Conservation (phyloP, 2,797 vertebrate species). For the Cyprinodon diabolis region DNA sequence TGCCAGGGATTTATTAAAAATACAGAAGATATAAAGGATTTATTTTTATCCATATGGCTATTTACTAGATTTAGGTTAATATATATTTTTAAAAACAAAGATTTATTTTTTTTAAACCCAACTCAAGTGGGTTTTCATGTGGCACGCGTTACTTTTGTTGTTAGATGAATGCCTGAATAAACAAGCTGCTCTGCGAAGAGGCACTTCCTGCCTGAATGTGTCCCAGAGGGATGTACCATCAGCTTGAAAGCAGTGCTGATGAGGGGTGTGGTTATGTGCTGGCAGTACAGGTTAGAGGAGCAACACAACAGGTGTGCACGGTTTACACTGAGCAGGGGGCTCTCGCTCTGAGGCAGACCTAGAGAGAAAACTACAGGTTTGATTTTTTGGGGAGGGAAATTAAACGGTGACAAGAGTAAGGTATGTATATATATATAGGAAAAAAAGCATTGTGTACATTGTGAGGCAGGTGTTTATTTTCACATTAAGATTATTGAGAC, state of each 20-base stretch:
- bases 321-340: slow-evolving; percentile 35
- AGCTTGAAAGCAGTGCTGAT: slow-evolving; percentile 48
- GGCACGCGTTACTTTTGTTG: background rate
- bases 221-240: slow-evolving; percentile 19
- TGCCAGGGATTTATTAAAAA: background rate
- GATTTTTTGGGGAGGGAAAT: slow-evolving; percentile 24
- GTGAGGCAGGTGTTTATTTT: background rate
- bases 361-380: background rate
- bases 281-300: slow-evolving; percentile 28
- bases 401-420: slow-evolving; percentile 27
- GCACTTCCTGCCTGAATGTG: slow-evolving; percentile 25
- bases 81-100: background rate
- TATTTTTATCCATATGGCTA: background rate
- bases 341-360: slow-evolving; percentile 20
- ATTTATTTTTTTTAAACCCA: background rate
- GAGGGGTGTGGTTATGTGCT: slow-evolving; percentile 56
- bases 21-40: background rate
- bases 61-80: background rate
- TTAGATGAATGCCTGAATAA: slow-evolving; percentile 8
- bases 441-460: background rate
- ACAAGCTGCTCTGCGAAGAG: background rate
- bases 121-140: background rate
- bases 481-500: background rate
- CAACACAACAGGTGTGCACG: slow-evolving; percentile 55
- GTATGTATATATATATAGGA: slow-evolving; percentile 39